Evolutionary conservation across 2,797 vertebrate species (phyloP).

Genomic region (Eurystomus glaucurus): DNA sequence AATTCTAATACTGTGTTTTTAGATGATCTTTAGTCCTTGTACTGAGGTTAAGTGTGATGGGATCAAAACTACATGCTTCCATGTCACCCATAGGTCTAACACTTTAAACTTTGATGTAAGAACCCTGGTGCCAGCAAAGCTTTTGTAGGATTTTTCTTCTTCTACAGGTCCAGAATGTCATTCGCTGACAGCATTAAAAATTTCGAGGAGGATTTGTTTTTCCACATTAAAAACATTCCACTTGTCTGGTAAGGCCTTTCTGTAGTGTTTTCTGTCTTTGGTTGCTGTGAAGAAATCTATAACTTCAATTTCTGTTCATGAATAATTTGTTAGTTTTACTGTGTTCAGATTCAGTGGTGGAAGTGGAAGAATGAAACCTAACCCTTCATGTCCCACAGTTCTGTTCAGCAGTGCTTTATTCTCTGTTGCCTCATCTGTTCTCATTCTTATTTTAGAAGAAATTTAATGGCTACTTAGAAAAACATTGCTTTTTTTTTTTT

Average conservation of each 20-base stretch:
- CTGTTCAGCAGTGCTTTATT: neutral
- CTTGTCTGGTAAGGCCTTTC: neutral
- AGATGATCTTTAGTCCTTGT: neutral
- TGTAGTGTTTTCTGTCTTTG: neutral
- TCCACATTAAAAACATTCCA: neutral
- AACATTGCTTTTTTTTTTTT: neutral
- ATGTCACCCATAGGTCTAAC: neutral
- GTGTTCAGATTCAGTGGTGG: neutral
- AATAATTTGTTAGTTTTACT: constrained; percentile 1
- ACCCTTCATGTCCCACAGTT: neutral
- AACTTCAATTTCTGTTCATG: neutral
- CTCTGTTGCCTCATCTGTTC: neutral
- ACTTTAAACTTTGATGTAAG: neutral
- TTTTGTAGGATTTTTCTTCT: neutral
- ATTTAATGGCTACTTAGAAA: neutral
- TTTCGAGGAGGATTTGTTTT: neutral
- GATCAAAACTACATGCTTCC: neutral
- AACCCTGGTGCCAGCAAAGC: neutral
- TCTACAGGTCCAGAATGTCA: neutral
- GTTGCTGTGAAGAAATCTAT: neutral
- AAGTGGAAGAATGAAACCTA: neutral
- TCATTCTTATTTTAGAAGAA: neutral
- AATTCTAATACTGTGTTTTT: neutral
- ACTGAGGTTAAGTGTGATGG: neutral
- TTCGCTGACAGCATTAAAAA: neutral